Evolutionary conservation across 2,113 vertebrate genomes (phyloP).

Genomic region (Piprites chloris): DNA sequence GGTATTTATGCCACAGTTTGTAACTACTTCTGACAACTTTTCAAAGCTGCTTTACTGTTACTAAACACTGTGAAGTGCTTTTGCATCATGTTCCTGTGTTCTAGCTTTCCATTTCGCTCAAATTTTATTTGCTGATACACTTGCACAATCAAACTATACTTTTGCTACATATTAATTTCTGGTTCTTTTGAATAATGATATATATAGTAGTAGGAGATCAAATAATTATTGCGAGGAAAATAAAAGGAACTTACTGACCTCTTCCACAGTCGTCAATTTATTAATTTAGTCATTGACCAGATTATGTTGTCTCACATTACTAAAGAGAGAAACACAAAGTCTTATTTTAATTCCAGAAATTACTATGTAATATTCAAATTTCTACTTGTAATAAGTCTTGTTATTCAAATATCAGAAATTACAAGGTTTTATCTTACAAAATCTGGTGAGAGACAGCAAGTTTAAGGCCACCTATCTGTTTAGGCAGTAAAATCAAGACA

Average conservation of each 20-base stretch:
- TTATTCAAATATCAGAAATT: background rate
- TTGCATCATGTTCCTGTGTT: background rate
- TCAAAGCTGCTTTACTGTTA: background rate
- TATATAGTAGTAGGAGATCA: background rate
- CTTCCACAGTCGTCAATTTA: background rate
- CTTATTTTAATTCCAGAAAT: background rate
- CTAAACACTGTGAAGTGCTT: background rate
- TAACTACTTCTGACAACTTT: background rate
- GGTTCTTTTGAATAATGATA: background rate
- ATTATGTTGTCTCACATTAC: background rate
- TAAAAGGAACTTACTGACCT: background rate
- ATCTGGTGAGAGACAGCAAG: background rate
- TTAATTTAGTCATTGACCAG: background rate
- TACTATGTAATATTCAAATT: background rate
- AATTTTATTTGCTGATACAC: background rate
- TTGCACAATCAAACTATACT: background rate
- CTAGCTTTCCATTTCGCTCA: background rate
- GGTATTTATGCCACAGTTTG: background rate
- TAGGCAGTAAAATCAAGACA: background rate
- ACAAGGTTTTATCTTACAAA: background rate
- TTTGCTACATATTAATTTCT: background rate
- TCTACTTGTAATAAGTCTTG: background rate
- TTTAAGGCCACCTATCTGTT: background rate
- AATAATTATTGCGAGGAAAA: background rate
- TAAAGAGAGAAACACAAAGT: background rate